Base-by-base conservation (phyloP, 2,113 vertebrate species). In the Rostratula benghalensis region DNA sequence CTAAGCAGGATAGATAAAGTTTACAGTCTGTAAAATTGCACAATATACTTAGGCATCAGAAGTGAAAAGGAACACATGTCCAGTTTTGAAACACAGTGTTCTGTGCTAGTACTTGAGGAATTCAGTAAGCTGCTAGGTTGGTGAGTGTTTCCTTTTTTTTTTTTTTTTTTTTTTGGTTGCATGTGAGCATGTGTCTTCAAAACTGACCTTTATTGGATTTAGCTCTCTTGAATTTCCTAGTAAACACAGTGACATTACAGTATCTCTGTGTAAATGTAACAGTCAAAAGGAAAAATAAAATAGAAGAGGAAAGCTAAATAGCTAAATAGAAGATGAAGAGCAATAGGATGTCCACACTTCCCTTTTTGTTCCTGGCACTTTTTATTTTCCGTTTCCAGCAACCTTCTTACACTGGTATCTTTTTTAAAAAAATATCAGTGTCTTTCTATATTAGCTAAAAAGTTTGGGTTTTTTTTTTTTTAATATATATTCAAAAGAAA, bases 1-100 rank as follows among this genome's bases (percentile, higher is more conserved):
- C 28, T 76, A 92, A 97, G 95, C 81, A 84, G 89, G 80, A 89
- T 94, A 45, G 53, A 68, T 59, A 27, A 77, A 75, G 33, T 64
- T 91, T 23, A 15, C 92, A 60, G 75, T 92, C 56, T 89, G 50
- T 82, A 48, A 48, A 94, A 82, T 87, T 95, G 48, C 74, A 82
- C 77, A 91, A 94, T 48, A 56, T 84, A 15, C 4, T 71, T 54
- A 35, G 73, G 8, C 43, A 59, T 88, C 48, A 78, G 73, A 89
- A 83, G 80, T 63, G 76, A 82, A 69, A 82, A 90, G 54, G 28
- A 74, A 17, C 33, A 56, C 54, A 6, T 14, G 24, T 61, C 46
- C 24, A 20, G 23, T 94, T 95, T 90, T 89, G 89, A 91, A 92
- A 75, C 41, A 46, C 7, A 61, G n/a, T 46, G 25, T 46, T 94